These are phyloP conservation scores for Drosophila dunni DNA, from an alignment of 1,140 invertebrate genomes.

Conservation along the genomic window DNA sequence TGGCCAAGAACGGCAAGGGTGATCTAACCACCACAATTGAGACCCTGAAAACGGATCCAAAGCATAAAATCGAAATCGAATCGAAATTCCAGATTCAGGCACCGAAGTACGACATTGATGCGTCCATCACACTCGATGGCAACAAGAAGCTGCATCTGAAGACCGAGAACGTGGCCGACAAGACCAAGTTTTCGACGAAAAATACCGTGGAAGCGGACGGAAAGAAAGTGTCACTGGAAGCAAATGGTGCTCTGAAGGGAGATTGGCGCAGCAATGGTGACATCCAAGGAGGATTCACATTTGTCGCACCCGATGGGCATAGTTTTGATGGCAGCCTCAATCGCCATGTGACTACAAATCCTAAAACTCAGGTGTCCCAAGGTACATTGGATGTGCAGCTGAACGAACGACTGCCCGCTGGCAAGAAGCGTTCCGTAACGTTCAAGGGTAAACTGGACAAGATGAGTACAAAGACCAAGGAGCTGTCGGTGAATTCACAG, in stretches of 20 bases:
- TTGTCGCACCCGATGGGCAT: conserved; percentile 58
- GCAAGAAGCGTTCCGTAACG: conserved; percentile 82
- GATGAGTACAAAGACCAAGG: conserved; percentile 84
- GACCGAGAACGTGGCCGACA: conserved; percentile 87
- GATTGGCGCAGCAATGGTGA: conserved; percentile 85
- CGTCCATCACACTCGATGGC: conserved; percentile 88
- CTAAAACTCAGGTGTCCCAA: conserved; percentile 65
- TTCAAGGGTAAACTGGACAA: conserved; percentile 85
- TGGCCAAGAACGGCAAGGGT: conserved; percentile 86
- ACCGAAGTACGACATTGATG: conserved; percentile 86
- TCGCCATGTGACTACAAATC: conserved; percentile 72
- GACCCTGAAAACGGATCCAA: conserved; percentile 86
- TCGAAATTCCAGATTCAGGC: conserved; percentile 86
- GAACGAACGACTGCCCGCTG: conserved; percentile 66
- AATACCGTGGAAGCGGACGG: conserved; percentile 84
- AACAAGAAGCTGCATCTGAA: conserved; percentile 87
- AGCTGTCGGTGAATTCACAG: conserved; percentile 79
- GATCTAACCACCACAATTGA: conserved; percentile 85
- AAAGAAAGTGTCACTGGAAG: conserved; percentile 86
- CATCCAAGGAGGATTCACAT: conserved; percentile 75
- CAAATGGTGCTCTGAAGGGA: conserved; percentile 85
- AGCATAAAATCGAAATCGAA: conserved; percentile 87
- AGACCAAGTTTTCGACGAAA: conserved; percentile 87
- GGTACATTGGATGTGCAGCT: conserved; percentile 77
- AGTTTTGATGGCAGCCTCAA: conserved; percentile 77